Base-by-base conservation (phyloP, 1,140 invertebrate genomes). In the Cylas formicarius region DNA sequence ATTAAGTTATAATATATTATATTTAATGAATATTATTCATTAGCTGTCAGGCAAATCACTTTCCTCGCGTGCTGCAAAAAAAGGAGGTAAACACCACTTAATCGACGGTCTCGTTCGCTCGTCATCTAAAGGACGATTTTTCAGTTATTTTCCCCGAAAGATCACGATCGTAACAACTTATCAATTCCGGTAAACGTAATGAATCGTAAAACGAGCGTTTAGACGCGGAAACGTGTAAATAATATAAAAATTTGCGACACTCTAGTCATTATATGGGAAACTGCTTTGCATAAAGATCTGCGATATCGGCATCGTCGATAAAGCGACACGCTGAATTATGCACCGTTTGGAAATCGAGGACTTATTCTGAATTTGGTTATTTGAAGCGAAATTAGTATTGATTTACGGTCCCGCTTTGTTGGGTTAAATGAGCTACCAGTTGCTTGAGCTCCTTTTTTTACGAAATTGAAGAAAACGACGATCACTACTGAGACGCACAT, bases 131-230 rank as follows among this genome's bases (percentile, higher is more conserved):
- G 4, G 17, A 31, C 28, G 4, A 7, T 31, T 10, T 36, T 36
- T 22, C 3, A 13, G 10, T 2, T 36, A 36, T 36, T 36, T 36
- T 36, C 18, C 26, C 6, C 19, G 14, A 6, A 41, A 31, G 35
- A 46, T 46, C 44, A 33, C 36, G 44, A 28, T 44, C 40, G 20
- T 26, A 52, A 38, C 53, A 49, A 58, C 51, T 58, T 58, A 58
- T 58, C 56, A 54, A 56, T 58, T 56, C 56, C 56, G 52, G 49
- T 44, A 46, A 48, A 53, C 50, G 56, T 54, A 58, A 58, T 58
- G 56, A 58, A 53, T 58, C 56, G 56, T 58, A 56, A 58, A 58
- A 58, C 53, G 51, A 58, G 43, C 56, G 56, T 58, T 58, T 53
- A 45, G 44, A 13, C 48, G 51, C 39, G 37, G 48, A 46, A 55